phyloP scores from a whole-genome alignment of 2,888 invertebrate genomes.

The Tribolium freemani region DNA sequence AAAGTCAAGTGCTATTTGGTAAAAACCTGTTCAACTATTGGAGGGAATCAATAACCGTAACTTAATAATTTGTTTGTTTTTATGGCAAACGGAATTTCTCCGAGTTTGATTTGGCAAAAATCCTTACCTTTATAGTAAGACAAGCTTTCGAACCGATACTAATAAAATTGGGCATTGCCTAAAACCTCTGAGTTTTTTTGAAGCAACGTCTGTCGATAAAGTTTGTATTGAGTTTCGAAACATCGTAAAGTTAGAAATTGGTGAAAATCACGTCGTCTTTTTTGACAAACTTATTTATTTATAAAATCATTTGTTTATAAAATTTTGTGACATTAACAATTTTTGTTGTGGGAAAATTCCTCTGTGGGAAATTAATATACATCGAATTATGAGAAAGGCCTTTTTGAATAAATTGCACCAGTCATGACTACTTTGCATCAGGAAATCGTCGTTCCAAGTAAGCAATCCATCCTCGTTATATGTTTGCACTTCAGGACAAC shows the following conservation, averaged over 20 bases:
- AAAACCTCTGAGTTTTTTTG: conserved; percentile 3
- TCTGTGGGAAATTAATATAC: conserved; percentile 44
- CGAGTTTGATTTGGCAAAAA: conserved; percentile 14
- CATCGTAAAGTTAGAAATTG: background rate
- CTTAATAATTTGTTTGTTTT: conserved; percentile 9
- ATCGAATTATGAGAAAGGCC: conserved; percentile 39
- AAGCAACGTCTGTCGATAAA: conserved; percentile 7
- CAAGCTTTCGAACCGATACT: conserved; percentile 7
- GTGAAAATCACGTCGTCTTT: conserved; percentile 23
- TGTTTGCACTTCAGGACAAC: conserved; percentile 7
- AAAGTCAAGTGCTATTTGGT: background rate
- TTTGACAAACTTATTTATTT: conserved; percentile 45
- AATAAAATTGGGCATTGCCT: conserved; percentile 21
- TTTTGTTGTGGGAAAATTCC: conserved; percentile 54
- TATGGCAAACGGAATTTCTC: background rate
- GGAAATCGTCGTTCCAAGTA: conserved; percentile 28
- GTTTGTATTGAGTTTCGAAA: conserved; percentile 22
- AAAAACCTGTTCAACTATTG: background rate
- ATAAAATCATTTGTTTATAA: conserved; percentile 59
- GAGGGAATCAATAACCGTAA: background rate
- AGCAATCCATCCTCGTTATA: background rate
- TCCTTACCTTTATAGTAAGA: conserved; percentile 3
- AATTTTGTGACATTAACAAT: conserved; percentile 52
- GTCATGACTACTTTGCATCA: conserved; percentile 44
- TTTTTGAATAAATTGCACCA: conserved; percentile 36